A percentile compares a stretch with the other conserved stretches of the same genome.
Conservation (phyloP, 1,140 invertebrate species). For the Drosophila takahashii region DNA sequence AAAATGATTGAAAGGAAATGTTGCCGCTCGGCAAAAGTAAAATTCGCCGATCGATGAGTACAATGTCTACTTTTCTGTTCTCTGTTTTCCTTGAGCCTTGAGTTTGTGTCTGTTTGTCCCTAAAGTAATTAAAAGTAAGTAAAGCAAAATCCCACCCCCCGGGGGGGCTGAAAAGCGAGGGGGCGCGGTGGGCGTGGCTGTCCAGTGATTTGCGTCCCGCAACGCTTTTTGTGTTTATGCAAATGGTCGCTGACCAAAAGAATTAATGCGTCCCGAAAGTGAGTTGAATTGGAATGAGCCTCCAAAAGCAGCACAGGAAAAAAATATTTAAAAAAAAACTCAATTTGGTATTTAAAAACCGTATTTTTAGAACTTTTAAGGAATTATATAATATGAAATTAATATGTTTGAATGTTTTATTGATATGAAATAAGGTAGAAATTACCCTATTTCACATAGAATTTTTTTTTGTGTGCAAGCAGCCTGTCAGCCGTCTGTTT, state of each 20-base stretch:
- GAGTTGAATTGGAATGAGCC: conserved; percentile 76
- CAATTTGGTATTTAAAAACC: too few species aligned
- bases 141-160: conserved; percentile 54
- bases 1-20: conserved; percentile 83
- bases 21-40: conserved; percentile 32
- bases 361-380: too few species aligned
- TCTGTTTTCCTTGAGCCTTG: conserved; percentile 22
- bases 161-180: background rate
- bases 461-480: too few species aligned
- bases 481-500: conserved; percentile 16
- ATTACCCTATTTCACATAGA: too few species aligned
- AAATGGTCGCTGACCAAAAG: conserved; percentile 71
- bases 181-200: conserved; percentile 17
- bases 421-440: too few species aligned
- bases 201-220: conserved; percentile 54
- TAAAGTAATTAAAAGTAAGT: conserved; percentile 82
- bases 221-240: conserved; percentile 68
- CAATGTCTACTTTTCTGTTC: conserved; percentile 6
- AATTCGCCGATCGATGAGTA: conserved; percentile 31
- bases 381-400: too few species aligned
- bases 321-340: too few species aligned
- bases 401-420: too few species aligned
- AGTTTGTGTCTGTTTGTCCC: conserved; percentile 65
- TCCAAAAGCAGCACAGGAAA: too few species aligned
- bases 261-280: conserved; percentile 73